Base-by-base conservation (phyloP, 2,888 invertebrate species). In the Pegoplata infirma region DNA sequence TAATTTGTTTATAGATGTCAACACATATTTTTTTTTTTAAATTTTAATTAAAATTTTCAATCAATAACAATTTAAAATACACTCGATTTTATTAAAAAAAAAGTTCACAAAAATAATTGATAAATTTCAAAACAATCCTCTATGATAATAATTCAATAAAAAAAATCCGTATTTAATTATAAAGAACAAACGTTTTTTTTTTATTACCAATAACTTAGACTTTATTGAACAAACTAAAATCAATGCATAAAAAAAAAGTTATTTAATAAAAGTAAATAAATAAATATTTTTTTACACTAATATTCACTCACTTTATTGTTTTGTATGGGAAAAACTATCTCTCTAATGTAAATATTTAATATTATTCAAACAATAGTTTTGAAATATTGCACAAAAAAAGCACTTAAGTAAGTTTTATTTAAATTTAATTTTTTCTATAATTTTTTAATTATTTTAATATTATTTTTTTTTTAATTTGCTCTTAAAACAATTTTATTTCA, bases 381-480 rank as follows among this genome's bases (percentile, higher is more conserved):
- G 12, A 40, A n/a, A 40, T 40, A n/a, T n/a, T n/a, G 1, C 2
- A 40, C n/a, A 40, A 40, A 10, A 12, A 32, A 25, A 25, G 25
- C 25, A 25, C 25, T 25, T 25, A 25, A 25, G 25, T 25, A 25
- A 25, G 25, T 25, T 25, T 5, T 25, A 5, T 25, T 25, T 25
- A 5, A 25, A 25, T 25, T 25, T 40, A n/a, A 2, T 53, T 21
- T 19, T 40, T 68, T 47, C 10, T 12, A 19, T 17, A 17, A 16
- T 6, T 61, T 17, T 63, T 40, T n/a, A 23, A 16, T 17, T n/a
- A n/a, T 2, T 64, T 53, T 47, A 55, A 46, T 21, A n/a, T n/a
- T 19, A 36, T 47, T 44, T 5, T 5, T 8, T 19, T 19, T 55
- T 16, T 14, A 25, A 5, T 2, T 3, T 25, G 10, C 19, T 55